Percentiles rank a stretch among this genome's conserved stretches.
Conservation (phyloP, 2,797 vertebrate genomes). For the Scarus forsteni region DNA sequence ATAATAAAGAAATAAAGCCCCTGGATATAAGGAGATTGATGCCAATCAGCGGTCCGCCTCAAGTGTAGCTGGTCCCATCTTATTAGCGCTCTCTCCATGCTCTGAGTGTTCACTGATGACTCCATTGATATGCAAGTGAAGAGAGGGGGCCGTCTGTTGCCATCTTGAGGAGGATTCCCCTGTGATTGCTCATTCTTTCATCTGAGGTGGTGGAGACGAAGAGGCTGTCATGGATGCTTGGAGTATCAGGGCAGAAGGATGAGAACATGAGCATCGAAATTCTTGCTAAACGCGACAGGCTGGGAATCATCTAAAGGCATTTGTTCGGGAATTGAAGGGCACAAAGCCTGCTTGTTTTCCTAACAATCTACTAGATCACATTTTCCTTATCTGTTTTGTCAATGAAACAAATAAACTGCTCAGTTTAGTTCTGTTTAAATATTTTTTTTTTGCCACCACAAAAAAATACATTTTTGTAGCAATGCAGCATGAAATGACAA, state of each 20-base stretch:
- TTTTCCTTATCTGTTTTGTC: conserved; percentile 15
- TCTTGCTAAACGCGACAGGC: conserved; percentile 24
- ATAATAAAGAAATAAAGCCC: conserved; percentile 83
- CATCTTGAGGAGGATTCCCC: conserved; percentile 74
- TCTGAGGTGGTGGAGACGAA: conserved; percentile 33
- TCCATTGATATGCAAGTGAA: conserved; percentile 81
- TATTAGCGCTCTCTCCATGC: conserved; percentile 78
- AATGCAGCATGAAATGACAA: conserved; percentile 4
- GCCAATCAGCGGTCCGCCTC: conserved; percentile 78
- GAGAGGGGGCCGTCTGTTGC: conserved; percentile 69
- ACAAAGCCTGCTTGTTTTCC: conserved; percentile 4
- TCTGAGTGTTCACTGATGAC: conserved; percentile 79
- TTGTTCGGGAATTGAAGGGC: not conserved
- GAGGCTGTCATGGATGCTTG: conserved; percentile 48
- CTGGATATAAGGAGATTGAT: conserved; percentile 81
- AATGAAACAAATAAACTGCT: conserved; percentile 7
- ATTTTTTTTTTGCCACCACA: not conserved
- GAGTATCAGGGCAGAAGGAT: conserved; percentile 39
- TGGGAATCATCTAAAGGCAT: conserved; percentile 15
- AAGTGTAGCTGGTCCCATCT: conserved; percentile 75
- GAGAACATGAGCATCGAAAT: conserved; percentile 15
- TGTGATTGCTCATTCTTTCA: conserved; percentile 73
- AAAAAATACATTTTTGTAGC: not conserved
- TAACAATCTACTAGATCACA: not conserved
- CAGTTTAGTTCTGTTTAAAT: not conserved